A percentile compares a stretch with the other conserved stretches of the same genome.
These are phyloP conservation scores for Nemoura dubitans DNA, from an alignment of 2,888 invertebrate species.

Conservation along the genomic window DNA sequence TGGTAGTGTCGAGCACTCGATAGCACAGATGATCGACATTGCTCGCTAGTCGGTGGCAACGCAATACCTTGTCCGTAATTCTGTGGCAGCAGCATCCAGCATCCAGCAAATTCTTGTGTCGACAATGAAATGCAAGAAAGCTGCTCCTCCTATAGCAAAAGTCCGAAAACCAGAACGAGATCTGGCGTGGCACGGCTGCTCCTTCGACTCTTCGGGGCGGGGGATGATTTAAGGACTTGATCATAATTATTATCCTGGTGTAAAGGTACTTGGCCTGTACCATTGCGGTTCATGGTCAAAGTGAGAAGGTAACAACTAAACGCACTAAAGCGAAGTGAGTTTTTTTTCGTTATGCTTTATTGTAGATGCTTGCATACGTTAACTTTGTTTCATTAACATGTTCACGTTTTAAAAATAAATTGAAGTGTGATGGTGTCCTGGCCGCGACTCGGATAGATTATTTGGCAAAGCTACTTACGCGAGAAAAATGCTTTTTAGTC, in stretches of 20 bases:
- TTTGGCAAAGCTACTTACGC: conserved; percentile 15
- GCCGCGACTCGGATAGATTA: background rate
- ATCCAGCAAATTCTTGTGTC: background rate
- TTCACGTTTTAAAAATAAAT: conserved; percentile 22
- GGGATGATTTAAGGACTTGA: conserved; percentile 39
- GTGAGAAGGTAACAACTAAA: conserved; percentile 15
- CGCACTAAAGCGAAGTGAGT: conserved; percentile 5
- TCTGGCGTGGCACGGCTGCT: background rate
- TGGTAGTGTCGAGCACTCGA: background rate
- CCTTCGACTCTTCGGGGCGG: background rate
- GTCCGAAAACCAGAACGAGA: conserved; percentile 15
- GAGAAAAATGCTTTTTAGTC: conserved; percentile 21
- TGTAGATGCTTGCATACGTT: conserved; percentile 23
- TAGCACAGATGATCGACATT: background rate
- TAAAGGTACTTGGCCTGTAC: conserved; percentile 24
- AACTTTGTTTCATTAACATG: conserved; percentile 29
- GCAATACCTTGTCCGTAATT: background rate
- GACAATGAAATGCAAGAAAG: background rate
- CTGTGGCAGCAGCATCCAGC: background rate
- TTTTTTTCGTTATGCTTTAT: conserved; percentile 23
- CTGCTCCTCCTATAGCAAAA: background rate
- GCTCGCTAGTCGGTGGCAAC: background rate
- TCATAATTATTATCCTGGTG: conserved; percentile 27
- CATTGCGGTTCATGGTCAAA: conserved; percentile 21
- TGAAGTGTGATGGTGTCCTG: background rate